Conservation (phyloP, 2,797 vertebrate species). For the Amazonetta brasiliensis region DNA sequence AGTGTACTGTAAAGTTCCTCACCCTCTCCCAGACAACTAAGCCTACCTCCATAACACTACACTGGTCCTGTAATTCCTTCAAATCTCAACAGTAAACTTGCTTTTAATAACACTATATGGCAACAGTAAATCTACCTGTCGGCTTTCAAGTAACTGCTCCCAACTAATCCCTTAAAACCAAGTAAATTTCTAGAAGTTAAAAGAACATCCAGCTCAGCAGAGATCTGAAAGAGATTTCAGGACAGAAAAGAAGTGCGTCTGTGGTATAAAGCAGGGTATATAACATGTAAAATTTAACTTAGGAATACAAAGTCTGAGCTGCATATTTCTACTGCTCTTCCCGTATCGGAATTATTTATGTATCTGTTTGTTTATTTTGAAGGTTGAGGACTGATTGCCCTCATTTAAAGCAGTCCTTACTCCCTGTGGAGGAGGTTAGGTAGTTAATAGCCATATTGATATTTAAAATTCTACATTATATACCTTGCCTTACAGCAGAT, state of each 20-base stretch:
- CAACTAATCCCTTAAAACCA: neutral
- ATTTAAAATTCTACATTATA: neutral
- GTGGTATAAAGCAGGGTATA: neutral
- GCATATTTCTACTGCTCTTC: neutral
- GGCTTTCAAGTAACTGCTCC: neutral
- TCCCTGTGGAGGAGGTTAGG: neutral
- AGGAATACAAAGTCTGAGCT: neutral
- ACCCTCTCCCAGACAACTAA: neutral
- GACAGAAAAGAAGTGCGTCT: neutral
- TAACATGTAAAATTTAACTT: neutral
- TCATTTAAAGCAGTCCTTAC: constrained; percentile 17
- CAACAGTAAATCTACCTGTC: neutral
- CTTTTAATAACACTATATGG: neutral
- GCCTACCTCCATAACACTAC: neutral
- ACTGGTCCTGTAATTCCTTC: neutral
- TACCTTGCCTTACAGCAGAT: neutral
- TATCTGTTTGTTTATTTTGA: neutral
- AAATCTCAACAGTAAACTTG: neutral
- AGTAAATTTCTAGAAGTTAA: neutral
- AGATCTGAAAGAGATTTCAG: neutral
- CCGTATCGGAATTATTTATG: neutral
- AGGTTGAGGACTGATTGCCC: neutral
- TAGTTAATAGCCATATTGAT: neutral
- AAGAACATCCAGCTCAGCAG: neutral
- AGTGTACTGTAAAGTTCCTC: neutral